Percentiles rank a stretch among this genome's conserved stretches.
Evolutionary conservation across 1,140 invertebrate species (phyloP).

Genomic region (Tetramorium alpestre): DNA sequence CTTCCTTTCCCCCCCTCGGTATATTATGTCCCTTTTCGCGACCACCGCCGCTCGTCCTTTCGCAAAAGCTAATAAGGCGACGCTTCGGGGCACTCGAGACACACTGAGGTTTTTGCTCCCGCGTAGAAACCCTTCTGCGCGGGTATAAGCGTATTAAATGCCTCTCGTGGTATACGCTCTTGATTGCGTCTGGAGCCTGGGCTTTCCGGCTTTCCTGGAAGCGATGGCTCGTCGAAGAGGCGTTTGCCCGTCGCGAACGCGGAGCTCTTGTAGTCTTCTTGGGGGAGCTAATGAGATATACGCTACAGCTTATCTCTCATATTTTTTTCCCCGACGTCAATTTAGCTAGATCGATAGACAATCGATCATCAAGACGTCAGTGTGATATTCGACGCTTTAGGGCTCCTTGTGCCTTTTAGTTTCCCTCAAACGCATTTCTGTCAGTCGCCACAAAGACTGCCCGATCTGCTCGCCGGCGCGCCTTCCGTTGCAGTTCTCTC

Average conservation of each 20-base stretch:
- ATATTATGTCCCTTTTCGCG: constrained; percentile 55
- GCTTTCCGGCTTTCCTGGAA: constrained; percentile 29
- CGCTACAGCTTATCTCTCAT: not conserved
- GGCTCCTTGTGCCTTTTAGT: not conserved
- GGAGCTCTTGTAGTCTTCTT: not conserved
- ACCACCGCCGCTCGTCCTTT: constrained; percentile 29
- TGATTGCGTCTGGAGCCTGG: constrained; percentile 35
- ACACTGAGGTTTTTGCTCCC: constrained; percentile 40
- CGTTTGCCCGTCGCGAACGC: not conserved
- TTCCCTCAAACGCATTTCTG: not conserved
- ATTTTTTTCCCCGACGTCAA: not conserved
- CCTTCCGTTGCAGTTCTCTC: not conserved
- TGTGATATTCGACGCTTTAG: not conserved
- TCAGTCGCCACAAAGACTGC: not conserved
- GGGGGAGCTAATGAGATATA: not conserved
- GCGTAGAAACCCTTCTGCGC: constrained; percentile 36
- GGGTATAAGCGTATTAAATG: constrained; percentile 41
- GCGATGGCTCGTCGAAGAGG: not conserved
- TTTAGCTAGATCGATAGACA: constrained; percentile 7
- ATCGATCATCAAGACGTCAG: not conserved
- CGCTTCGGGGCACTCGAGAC: constrained; percentile 45
- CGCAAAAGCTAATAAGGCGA: constrained; percentile 54
- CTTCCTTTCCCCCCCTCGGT: not conserved
- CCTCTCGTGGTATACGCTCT: constrained; percentile 28
- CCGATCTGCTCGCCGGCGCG: not conserved